These are phyloP conservation scores for Mus spretus DNA, from an alignment of 2,797 vertebrate species.

Conservation along the genomic window DNA sequence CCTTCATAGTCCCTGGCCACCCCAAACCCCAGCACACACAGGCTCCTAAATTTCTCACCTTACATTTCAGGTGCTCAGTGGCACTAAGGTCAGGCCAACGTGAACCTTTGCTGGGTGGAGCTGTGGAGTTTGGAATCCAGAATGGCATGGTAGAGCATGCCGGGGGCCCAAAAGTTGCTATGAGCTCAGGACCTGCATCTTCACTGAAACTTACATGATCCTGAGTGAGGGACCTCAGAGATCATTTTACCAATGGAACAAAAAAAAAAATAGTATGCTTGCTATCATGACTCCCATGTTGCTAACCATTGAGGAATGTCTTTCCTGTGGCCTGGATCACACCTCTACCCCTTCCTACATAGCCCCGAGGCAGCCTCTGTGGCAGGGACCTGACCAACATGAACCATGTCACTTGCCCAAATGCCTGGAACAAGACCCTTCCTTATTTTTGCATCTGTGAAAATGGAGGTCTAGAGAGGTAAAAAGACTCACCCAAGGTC, in stretches of 20 bases:
- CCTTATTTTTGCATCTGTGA: not conserved
- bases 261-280: not conserved
- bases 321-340: not conserved
- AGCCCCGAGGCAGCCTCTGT: too few species aligned
- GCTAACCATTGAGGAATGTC: not conserved
- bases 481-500: conserved; percentile 40
- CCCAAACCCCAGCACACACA: too few species aligned
- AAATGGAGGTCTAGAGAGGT: not conserved
- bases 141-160: not conserved
- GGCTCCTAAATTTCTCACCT: not conserved
- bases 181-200: not conserved
- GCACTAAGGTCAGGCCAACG: not conserved
- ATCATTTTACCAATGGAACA: not conserved
- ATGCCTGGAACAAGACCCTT: not conserved
- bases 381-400: not conserved
- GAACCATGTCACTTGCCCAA: not conserved
- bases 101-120: not conserved
- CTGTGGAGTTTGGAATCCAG: not conserved
- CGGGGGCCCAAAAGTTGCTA: not conserved
- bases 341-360: not conserved
- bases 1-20: not conserved
- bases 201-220: not conserved
- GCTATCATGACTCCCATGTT: too few species aligned
- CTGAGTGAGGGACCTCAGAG: not conserved
- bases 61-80: not conserved